Conservation (phyloP, 2,797 vertebrate genomes). For the Enteromius radiatus region DNA sequence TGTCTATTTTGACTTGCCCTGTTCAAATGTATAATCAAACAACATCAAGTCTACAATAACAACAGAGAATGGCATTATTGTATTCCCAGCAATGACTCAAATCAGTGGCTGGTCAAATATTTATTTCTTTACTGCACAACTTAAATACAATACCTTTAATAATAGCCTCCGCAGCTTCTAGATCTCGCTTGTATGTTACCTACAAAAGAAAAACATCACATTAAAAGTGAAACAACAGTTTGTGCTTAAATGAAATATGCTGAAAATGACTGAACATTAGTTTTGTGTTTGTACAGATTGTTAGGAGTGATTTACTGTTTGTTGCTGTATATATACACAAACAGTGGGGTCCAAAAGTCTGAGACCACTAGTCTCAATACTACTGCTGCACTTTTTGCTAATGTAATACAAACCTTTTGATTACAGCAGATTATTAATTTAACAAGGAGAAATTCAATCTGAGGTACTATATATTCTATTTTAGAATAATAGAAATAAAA, state of each 20-base stretch:
- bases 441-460: not conserved
- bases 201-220: slow-evolving; percentile 69
- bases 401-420: not conserved
- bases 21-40: slow-evolving; percentile 24
- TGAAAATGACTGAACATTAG: not conserved
- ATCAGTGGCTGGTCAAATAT: not conserved
- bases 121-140: slow-evolving; percentile 51
- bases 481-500: too few relatives aligned
- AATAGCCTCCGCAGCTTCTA: slow-evolving; percentile 92
- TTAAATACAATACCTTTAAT: slow-evolving; percentile 87
- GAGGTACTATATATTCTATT: too few relatives aligned
- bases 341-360: not conserved
- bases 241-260: not conserved
- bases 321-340: not conserved
- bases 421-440: not conserved
- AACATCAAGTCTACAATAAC: slow-evolving; percentile 5
- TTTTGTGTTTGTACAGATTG: not conserved
- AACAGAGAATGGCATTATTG: slow-evolving; percentile 5
- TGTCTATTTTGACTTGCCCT: not conserved
- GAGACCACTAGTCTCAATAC: not conserved
- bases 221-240: not conserved
- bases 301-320: slow-evolving; percentile 8
- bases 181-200: slow-evolving; percentile 95
- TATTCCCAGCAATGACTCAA: slow-evolving; percentile 8
- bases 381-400: not conserved